Evolutionary conservation across 1,140 invertebrate genomes (phyloP).

Genomic region (Tenebrio molitor): DNA sequence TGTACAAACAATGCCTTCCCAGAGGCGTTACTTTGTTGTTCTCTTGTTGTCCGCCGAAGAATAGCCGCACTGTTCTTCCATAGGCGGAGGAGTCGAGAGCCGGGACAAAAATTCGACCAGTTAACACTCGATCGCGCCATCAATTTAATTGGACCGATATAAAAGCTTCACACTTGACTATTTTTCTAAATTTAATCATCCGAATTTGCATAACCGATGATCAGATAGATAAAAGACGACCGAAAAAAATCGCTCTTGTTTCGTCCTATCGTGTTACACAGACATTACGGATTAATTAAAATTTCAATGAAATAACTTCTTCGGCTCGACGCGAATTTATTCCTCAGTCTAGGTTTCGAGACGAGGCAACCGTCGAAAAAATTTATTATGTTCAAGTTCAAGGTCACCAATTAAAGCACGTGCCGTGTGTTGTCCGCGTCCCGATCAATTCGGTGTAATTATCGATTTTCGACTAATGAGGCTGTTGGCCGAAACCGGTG

Average conservation of each 20-base stretch:
- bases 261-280: constrained; percentile 11
- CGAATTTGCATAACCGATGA: constrained; percentile 20
- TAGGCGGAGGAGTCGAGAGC: constrained; percentile 16
- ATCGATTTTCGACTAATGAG: constrained; percentile 9
- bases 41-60: constrained; percentile 26
- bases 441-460: neutral
- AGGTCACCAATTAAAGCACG: constrained; percentile 11
- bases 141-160: constrained; percentile 7
- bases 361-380: too few relatives aligned
- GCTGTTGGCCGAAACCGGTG: neutral
- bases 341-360: neutral
- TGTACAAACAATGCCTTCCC: constrained; percentile 42
- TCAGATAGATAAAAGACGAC: constrained; percentile 12
- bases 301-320: constrained; percentile 19
- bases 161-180: constrained; percentile 28
- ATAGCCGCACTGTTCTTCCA: constrained; percentile 3
- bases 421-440: neutral
- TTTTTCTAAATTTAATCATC: constrained; percentile 13
- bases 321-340: neutral
- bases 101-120: neutral
- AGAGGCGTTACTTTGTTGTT: constrained; percentile 39
- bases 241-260: constrained; percentile 1
- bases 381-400: constrained; percentile 8
- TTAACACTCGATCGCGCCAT: constrained; percentile 24
- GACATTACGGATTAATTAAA: constrained; percentile 11